Base-by-base conservation (phyloP, 1,140 invertebrate species). In the Euwallacea similis region DNA sequence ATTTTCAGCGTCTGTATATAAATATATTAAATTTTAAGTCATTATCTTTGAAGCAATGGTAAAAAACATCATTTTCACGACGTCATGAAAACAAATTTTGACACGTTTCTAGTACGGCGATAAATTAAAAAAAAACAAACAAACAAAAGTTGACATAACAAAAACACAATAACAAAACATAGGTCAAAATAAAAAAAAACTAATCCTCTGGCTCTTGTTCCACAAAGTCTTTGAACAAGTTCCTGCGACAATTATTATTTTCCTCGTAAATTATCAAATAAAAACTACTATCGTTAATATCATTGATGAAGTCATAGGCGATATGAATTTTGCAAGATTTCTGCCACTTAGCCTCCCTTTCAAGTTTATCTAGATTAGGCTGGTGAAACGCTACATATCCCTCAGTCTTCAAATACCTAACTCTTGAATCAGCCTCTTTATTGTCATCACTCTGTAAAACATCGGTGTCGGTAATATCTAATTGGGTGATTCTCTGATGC, bases 251-350 rank as follows among this genome's bases (percentile, higher is more conserved):
- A 75, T 84, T 85, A 76, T 82, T 84, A 70, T 86, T 85, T 76
- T 85, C 85, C 73, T 83, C 82, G 74, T 87, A 87, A 42, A 83
- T 80, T 46, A 87, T 82, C 53, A 81, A 81, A 82, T 86, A 85
- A 72, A 87, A 84, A 11, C 83, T 84, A 74, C 83, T 86, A 73
- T 87, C 84, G 10, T 85, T 83, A 56, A 81, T 74, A 73, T 83
- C 76, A 54, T 82, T 82, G 66, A 82, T 82, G 66, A 82, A 81
- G 0, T 83, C 83, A 77, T 86, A 87, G 60, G 82, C 85, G 6
- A 87, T 81, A 75, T 86, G 84, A 42, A 87, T 75, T 76, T 85
- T 87, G 75, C 85, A 86, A 43, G 86, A 85, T 43, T 86, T 79
- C 56, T 84, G 81, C 86, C 86, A 87, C 71, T 85, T 86, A 47